A percentile compares a stretch with the other conserved stretches of the same genome.
Evolutionary conservation across 2,797 vertebrate species (phyloP).

Genomic region (Octomys mimax): DNA sequence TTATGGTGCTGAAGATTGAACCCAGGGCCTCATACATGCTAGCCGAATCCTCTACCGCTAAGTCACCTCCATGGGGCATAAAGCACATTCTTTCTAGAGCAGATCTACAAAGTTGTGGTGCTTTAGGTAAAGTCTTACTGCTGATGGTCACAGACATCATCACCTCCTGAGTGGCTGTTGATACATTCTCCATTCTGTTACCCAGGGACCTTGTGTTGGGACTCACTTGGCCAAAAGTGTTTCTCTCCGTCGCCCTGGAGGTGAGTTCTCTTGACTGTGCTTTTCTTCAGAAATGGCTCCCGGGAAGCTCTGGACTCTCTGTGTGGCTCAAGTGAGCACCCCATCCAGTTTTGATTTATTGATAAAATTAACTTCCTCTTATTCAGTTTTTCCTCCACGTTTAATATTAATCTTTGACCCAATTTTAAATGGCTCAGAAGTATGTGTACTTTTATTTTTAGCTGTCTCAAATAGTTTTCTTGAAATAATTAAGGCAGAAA

Average conservation of each 20-base stretch:
- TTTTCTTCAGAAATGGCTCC: slow-evolving; percentile 2
- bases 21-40: neutral
- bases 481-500: slow-evolving; percentile 34
- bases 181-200: neutral
- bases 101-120: neutral
- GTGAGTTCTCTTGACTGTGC: neutral
- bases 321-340: neutral
- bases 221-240: neutral
- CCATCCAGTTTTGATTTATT: neutral
- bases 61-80: neutral
- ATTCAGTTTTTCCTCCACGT: neutral
- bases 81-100: neutral
- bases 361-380: neutral
- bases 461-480: slow-evolving; percentile 14
- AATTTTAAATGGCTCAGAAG: neutral
- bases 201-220: neutral
- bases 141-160: neutral
- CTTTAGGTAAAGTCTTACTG: neutral
- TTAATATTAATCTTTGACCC: slow-evolving; percentile 1
- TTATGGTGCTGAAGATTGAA: neutral
- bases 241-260: neutral
- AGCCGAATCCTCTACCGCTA: neutral
- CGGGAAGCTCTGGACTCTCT: neutral
- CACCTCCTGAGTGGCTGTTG: neutral
- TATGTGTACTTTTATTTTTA: slow-evolving; percentile 41